These are phyloP conservation scores for Gopherus flavomarginatus DNA, from an alignment of 2,113 vertebrate species.

Conservation along the genomic window DNA sequence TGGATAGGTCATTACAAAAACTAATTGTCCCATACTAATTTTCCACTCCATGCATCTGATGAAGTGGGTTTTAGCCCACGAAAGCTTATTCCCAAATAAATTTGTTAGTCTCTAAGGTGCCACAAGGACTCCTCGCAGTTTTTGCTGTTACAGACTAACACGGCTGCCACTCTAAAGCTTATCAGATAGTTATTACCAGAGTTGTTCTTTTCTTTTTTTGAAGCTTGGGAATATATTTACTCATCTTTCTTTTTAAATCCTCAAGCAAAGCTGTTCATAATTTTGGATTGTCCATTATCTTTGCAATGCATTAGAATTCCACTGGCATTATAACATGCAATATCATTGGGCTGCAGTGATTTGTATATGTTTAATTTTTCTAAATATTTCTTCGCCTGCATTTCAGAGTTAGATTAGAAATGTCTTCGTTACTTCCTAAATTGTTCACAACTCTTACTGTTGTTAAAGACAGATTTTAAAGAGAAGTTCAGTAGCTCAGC, in stretches of 20 bases:
- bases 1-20: no score
- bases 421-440: not conserved
- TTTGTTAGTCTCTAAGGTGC: no score
- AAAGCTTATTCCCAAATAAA: no score
- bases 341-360: not conserved
- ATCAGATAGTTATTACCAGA: not conserved
- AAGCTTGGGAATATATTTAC: not conserved
- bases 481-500: conserved; percentile 47
- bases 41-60: no score
- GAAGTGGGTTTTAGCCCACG: no score
- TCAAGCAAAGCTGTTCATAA: not conserved
- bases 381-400: not conserved
- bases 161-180: not conserved
- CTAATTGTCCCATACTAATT: no score
- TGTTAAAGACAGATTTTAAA: conserved; percentile 34
- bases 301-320: not conserved
- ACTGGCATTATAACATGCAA: not conserved
- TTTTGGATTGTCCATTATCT: not conserved
- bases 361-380: not conserved
- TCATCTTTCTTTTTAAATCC: conserved; percentile 18
- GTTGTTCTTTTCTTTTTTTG: conserved; percentile 5
- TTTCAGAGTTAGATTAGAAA: not conserved
- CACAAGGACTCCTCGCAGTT: no score
- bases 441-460: not conserved
- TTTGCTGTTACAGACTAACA: no score